Base-by-base conservation (phyloP, 2,888 invertebrate genomes). In the Platypus cylindrus region DNA sequence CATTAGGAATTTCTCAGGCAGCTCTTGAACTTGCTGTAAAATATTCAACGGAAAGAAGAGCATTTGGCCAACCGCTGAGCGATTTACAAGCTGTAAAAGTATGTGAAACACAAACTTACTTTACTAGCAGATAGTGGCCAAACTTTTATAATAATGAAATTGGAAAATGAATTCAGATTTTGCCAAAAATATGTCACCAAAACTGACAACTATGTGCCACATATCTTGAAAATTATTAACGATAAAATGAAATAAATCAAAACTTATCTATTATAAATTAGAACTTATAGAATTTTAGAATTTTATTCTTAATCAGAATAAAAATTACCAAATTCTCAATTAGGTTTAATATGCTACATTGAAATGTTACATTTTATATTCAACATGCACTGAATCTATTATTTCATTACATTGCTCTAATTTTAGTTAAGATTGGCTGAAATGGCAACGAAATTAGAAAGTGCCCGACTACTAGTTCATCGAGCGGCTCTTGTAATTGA, bases 1-100 rank as follows among this genome's bases (percentile, higher is more conserved):
- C 78, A 20, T 60, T 82, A 3, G 81, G 81, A 27, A 83, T 83
- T 38, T 78, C 71, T 1, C 81, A 81, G 60, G 74, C 80, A 1
- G 74, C 82, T 1, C 55, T 83, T n/a, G 82, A 83, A 49, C 71
- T 76, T 42, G 81, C 82, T 0, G 64, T 79, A 7, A 62, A 69
- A 32, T 82, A 82, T 60, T 70, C 80, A 0, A 66, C 67, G 30
- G 65, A 75, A 43, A 63, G 82, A 45, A 64, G 67, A 37, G 74
- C 79, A 1, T 82, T 82, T 54, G 78, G 77, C 1, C 65, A 70
- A 46, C 69, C 73, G 1, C 70, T 83, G 16, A 65, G 74, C 12
- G 67, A 75, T 50, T 54, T 78, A 37, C 71, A 80, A 34, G 71
- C 78, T 3, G 77, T 82, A 5, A 78, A 79, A 64, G 73, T 73